phyloP scores from a whole-genome alignment of 2,113 vertebrate species.

The Tenrec ecaudatus region DNA sequence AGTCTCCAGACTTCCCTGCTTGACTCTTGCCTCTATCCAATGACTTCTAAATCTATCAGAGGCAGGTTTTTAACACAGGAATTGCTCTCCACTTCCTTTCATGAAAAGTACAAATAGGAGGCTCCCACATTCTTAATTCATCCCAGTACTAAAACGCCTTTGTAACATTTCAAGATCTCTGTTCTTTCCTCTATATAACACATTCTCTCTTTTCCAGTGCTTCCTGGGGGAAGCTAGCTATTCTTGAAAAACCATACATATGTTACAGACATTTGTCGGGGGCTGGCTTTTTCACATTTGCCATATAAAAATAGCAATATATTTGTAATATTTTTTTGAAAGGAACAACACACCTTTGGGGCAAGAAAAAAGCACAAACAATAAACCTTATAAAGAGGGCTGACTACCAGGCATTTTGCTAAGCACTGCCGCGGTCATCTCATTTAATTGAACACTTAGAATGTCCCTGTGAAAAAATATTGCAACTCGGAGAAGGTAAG shows the following conservation, averaged over 20 bases:
- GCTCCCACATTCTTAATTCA: neutral
- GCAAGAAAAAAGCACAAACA: neutral
- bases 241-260: neutral
- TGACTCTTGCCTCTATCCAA: neutral
- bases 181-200: neutral
- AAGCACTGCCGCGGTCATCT: neutral
- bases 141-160: neutral
- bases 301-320: neutral
- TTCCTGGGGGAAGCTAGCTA: neutral
- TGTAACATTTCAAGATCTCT: neutral
- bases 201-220: conserved; percentile 28
- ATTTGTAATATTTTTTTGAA: neutral
- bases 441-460: neutral
- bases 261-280: neutral
- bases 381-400: neutral
- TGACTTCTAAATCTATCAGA: neutral
- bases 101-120: neutral
- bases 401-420: neutral
- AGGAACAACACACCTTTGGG: neutral
- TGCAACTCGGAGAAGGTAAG: conserved; percentile 26
- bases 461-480: neutral
- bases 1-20: neutral
- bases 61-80: neutral
- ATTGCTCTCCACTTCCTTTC: neutral
- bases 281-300: neutral